Conservation (phyloP, 2,113 vertebrate species). For the Dolichotis patagonum region DNA sequence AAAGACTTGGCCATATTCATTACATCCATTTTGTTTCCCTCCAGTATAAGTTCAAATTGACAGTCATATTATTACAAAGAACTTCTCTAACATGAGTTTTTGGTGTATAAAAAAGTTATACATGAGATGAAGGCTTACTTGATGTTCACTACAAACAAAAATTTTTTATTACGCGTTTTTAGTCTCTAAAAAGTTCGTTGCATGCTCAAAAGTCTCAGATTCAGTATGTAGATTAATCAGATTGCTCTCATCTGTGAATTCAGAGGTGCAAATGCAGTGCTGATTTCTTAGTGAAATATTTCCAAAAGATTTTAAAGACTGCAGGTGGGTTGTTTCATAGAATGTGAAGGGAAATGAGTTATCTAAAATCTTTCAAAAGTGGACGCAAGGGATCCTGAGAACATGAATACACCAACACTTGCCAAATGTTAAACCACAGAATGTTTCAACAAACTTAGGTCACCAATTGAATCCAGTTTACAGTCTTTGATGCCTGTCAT, state of each 20-base stretch:
- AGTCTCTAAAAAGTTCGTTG: neutral
- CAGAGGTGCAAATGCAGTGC: neutral
- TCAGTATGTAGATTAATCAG: neutral
- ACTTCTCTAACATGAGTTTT: neutral
- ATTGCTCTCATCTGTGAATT: neutral
- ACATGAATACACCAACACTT: too few relatives aligned
- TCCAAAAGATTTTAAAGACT: slow-evolving; percentile 15
- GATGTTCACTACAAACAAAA: neutral
- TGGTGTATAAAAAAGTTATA: neutral
- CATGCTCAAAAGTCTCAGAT: neutral
- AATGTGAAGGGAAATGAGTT: neutral
- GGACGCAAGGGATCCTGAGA: neutral
- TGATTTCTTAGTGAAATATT: slow-evolving; percentile 20
- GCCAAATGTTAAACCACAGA: neutral
- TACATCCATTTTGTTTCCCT: neutral
- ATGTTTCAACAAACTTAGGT: neutral
- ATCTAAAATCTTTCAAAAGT: neutral
- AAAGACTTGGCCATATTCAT: neutral
- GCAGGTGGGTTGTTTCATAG: neutral
- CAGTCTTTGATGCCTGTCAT: neutral
- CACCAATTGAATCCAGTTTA: neutral
- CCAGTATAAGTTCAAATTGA: neutral
- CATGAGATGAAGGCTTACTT: neutral
- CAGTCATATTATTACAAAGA: neutral
- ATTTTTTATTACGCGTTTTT: neutral